A percentile compares a stretch with the other conserved stretches of the same genome.
These are phyloP conservation scores for Oryzias javanicus DNA, from an alignment of 2,113 vertebrate genomes.

Conservation along the genomic window DNA sequence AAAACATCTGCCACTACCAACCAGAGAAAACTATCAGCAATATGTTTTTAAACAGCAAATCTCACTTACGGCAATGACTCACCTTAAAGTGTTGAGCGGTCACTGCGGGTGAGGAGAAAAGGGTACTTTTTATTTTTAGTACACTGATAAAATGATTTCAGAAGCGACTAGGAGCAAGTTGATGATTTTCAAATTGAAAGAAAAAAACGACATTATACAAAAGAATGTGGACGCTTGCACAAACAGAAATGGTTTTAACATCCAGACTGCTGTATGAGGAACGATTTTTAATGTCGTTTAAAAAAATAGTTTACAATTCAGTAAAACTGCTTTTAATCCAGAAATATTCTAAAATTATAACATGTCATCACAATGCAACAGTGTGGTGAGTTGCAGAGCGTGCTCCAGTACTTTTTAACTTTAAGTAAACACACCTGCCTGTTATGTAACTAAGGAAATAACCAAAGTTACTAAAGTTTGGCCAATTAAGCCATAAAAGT, in stretches of 20 bases:
- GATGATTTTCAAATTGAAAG: no score
- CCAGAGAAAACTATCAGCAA: slow-evolving; percentile 41
- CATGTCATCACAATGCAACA: background rate
- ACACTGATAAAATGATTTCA: no score
- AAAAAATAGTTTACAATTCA: no score
- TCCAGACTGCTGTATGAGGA: no score
- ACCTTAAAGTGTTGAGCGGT: slow-evolving; percentile 45
- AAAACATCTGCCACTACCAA: slow-evolving; percentile 62
- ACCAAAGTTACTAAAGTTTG: background rate
- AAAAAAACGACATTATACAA: no score
- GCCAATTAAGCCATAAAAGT: slow-evolving; percentile 1
- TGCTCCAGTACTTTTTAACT: background rate
- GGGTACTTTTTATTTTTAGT: no score
- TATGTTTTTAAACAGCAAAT: slow-evolving; percentile 61
- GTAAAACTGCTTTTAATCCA: no score
- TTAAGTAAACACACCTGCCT: background rate
- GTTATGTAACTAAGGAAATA: background rate
- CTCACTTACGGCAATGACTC: slow-evolving; percentile 56
- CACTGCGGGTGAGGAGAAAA: background rate
- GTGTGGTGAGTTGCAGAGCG: no score
- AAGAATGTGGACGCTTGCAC: no score
- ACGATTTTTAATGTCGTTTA: no score
- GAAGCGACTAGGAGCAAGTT: no score
- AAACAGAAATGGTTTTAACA: no score
- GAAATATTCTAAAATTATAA: background rate